These are phyloP conservation scores for Caerostris darwini DNA, from an alignment of 1,140 invertebrate genomes.

Conservation along the genomic window DNA sequence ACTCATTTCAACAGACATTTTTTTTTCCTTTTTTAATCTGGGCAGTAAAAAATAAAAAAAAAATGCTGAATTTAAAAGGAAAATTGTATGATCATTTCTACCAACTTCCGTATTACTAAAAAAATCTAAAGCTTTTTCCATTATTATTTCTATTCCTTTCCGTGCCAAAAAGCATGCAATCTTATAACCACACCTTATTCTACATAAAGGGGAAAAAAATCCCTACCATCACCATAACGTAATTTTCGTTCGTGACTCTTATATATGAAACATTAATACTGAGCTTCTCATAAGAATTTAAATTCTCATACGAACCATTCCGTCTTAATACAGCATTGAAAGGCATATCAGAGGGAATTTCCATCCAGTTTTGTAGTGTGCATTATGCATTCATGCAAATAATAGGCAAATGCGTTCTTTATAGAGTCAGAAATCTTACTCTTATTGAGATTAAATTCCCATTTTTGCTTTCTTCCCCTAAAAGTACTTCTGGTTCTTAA, in stretches of 20 bases:
- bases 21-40: not conserved
- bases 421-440: not conserved
- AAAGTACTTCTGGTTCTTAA: not conserved
- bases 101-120: not conserved
- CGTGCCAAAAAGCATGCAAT: not conserved
- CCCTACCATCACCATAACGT: not conserved
- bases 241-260: not conserved
- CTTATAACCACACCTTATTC: not conserved
- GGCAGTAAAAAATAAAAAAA: not conserved
- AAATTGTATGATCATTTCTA: not conserved
- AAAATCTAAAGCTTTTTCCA: not conserved
- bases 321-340: not conserved
- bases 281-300: not conserved
- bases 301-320: not conserved
- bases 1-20: not conserved
- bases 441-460: conserved; percentile 2
- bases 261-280: not conserved
- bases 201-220: not conserved
- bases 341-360: not conserved
- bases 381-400: not conserved
- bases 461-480: not conserved
- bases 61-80: not conserved
- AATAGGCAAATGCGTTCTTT: not conserved
- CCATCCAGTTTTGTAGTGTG: not conserved
- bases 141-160: not conserved